Conservation (phyloP, 2,113 vertebrate genomes). For the Fulmarus glacialis region DNA sequence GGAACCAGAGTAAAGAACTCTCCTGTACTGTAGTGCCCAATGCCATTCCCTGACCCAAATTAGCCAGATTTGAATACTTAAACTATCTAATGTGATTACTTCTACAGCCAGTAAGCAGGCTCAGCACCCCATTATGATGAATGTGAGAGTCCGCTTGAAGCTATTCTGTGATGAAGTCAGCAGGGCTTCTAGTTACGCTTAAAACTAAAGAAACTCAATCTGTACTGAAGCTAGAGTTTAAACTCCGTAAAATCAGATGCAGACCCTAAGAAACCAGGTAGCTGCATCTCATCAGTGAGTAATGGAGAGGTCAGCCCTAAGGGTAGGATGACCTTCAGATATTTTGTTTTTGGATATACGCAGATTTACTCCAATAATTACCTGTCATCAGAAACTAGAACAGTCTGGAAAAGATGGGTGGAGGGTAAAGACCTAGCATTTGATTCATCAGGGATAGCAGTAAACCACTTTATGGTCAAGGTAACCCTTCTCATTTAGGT, state of each 20-base stretch:
- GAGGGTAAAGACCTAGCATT: neutral
- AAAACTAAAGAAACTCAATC: neutral
- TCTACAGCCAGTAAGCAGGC: neutral
- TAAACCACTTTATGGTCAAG: neutral
- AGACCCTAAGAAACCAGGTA: neutral
- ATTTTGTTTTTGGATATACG: neutral
- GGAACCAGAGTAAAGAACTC: neutral
- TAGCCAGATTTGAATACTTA: neutral
- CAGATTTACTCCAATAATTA: neutral
- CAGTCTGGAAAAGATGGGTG: neutral
- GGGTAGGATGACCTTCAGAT: neutral
- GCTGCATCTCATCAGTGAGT: neutral
- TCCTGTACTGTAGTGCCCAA: neutral
- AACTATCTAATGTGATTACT: neutral
- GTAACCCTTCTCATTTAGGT: neutral
- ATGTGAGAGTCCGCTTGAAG: neutral
- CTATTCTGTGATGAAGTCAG: neutral
- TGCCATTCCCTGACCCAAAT: neutral
- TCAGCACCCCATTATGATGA: neutral
- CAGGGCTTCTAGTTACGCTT: neutral
- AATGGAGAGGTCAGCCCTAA: neutral
- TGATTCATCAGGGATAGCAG: neutral
- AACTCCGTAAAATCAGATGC: neutral
- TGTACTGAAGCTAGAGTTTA: neutral
- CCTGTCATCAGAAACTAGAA: neutral